Evolutionary conservation across 2,888 invertebrate species (phyloP).

Genomic region (Philhelius pedissequus): DNA sequence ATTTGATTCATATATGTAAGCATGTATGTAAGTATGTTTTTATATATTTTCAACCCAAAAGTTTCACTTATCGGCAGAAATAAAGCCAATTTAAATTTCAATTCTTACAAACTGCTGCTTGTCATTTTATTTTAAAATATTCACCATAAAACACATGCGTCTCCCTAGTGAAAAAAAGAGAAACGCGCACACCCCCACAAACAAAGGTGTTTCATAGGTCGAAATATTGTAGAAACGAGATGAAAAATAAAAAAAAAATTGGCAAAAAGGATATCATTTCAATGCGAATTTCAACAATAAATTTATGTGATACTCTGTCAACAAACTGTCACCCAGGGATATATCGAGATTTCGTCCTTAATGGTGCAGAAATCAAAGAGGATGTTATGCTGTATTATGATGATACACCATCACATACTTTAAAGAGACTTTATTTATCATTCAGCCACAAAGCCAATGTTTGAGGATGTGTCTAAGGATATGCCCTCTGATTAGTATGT

Average conservation of each 20-base stretch:
- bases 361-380: slow-evolving; percentile 47
- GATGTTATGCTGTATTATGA: neutral
- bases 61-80: slow-evolving; percentile 15
- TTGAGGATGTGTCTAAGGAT: slow-evolving; percentile 38
- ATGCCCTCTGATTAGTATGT: slow-evolving; percentile 51
- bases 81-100: slow-evolving; percentile 24
- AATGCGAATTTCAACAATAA: slow-evolving; percentile 50
- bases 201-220: slow-evolving; percentile 1
- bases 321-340: slow-evolving; percentile 51
- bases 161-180: neutral
- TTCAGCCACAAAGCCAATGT: slow-evolving; percentile 53
- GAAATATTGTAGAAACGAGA: neutral
- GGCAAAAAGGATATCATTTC: slow-evolving; percentile 29
- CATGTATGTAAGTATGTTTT: too few species aligned
- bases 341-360: slow-evolving; percentile 33
- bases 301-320: slow-evolving; percentile 67
- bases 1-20: neutral
- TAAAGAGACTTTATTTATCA: slow-evolving; percentile 35
- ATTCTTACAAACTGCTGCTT: slow-evolving; percentile 26
- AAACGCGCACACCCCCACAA: neutral
- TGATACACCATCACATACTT: neutral
- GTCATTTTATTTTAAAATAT: slow-evolving; percentile 44
- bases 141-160: slow-evolving; percentile 19
- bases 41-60: neutral
- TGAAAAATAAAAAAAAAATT: slow-evolving; percentile 4